Conservation (phyloP, 2,113 vertebrate genomes). For the Campylomormyrus tamandua region DNA sequence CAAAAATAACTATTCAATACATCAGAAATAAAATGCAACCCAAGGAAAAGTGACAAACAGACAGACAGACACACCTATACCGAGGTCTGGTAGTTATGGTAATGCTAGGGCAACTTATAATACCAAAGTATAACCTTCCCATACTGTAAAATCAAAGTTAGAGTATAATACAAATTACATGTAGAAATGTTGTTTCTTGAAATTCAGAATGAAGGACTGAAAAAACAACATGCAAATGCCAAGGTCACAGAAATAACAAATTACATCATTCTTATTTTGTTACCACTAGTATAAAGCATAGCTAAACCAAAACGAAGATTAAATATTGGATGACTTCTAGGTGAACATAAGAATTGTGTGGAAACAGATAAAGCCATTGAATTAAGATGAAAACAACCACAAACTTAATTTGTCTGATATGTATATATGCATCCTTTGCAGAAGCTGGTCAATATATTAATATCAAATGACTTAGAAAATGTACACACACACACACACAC, state of each 20-base stretch:
- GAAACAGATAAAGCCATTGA: neutral
- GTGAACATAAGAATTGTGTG: neutral
- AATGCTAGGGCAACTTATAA: neutral
- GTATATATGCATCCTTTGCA: neutral
- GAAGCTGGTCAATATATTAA: neutral
- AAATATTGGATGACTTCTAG: neutral
- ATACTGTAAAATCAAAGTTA: neutral
- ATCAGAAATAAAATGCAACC: neutral
- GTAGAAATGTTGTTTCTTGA: neutral
- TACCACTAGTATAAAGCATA: neutral
- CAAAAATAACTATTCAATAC: slow-evolving; percentile 32
- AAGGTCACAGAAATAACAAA: neutral
- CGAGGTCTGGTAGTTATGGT: neutral
- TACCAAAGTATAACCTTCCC: neutral
- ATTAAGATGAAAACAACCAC: neutral
- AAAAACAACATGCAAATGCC: neutral
- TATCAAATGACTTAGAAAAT: neutral
- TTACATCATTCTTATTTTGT: neutral
- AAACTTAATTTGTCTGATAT: neutral
- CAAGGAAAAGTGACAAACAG: neutral
- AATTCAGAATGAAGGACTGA: neutral
- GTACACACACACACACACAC: accelerated
- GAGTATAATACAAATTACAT: neutral
- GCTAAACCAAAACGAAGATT: neutral
- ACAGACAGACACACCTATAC: neutral